Evolutionary conservation across 2,888 invertebrate genomes (phyloP).

Genomic region (Dione vanillae): DNA sequence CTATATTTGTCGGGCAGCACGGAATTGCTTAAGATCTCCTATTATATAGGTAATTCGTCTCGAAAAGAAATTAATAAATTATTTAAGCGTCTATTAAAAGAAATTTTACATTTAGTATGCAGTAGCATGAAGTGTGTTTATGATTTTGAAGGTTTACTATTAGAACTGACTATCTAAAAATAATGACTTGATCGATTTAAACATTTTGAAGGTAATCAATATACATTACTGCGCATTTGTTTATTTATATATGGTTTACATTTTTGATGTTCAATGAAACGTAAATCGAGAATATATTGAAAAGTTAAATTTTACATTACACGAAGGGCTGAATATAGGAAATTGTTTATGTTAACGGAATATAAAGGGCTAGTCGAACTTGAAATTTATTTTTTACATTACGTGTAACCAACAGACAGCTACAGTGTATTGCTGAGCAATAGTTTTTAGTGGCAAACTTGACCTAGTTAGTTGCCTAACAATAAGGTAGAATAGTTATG

Average conservation of each 20-base stretch:
- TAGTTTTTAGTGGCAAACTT: conserved; percentile 58
- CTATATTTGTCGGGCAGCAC: too few relatives aligned
- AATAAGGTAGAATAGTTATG: conserved; percentile 70
- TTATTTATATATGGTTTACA: conserved; percentile 23
- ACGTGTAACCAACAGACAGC: neutral
- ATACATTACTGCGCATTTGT: conserved; percentile 30
- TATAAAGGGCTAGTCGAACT: conserved; percentile 37
- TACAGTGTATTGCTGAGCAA: conserved; percentile 16
- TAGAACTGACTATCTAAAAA: conserved; percentile 36
- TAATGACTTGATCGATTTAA: conserved; percentile 25
- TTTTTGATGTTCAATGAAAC: conserved; percentile 24
- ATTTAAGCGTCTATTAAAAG: too few relatives aligned
- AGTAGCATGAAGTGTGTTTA: conserved; percentile 25
- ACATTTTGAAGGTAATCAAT: conserved; percentile 29
- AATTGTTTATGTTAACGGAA: conserved; percentile 32
- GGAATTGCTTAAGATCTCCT: too few relatives aligned
- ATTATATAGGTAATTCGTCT: too few relatives aligned
- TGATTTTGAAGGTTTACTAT: conserved; percentile 46
- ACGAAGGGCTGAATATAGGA: conserved; percentile 34
- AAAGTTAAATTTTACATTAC: conserved; percentile 26
- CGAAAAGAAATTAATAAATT: too few relatives aligned
- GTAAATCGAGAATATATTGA: neutral
- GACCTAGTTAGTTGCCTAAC: conserved; percentile 68
- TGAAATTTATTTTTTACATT: conserved; percentile 31
- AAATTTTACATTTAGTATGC: neutral